Evolutionary conservation across 1,140 invertebrate genomes (phyloP), one percentile per base, ranked within the genome.

Genomic region (Psilanteris sp.): DNA sequence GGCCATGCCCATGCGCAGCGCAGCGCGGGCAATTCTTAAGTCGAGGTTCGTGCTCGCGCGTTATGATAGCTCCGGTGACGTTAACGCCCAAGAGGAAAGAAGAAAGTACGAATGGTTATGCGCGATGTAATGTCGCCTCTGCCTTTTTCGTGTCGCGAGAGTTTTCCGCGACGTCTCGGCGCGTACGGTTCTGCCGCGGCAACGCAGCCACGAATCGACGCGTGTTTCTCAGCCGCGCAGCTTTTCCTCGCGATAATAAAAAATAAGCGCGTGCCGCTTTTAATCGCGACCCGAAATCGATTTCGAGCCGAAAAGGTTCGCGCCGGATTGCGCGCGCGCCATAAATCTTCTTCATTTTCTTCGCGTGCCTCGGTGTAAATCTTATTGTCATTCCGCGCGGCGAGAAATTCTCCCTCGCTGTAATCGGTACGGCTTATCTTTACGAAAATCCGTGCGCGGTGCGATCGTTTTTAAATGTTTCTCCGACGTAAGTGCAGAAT

Each of bases 21-120:
- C 48, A 31, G 39, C 48, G 39, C 62, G 26, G 6, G 15, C 44
- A 24, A 22, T 24, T 13, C 62, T 34, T 9, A 11, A 55, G 31
- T 24, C 32, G 18, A 67, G 55, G 62, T 67, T 39, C 41, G 32
- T 39, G n/a, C n/a, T 57, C 52, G 52, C 50, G 62, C 34, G 52
- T 57, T 50, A 68, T 57, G 64, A 57, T 50, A 55, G 50, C 11
- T 32, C 16, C 50, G 50, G 64, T 50, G 64, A 57, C 50, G 41
- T 57, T 57, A 68, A 68, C 64, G 64, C 64, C 50, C 27, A 36
- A 31, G 14, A 70, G 66, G 52, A 59, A 52, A 70, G 44, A 70
- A 70, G 66, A 70, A 70, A 70, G 66, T 41, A 41, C 26, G 18
- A 41, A 68, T 41, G 50, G 41, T 48, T 48, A 39, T 44, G 29